phyloP scores from a whole-genome alignment of 1,140 invertebrate genomes.

The Zaprionus davidi region DNA sequence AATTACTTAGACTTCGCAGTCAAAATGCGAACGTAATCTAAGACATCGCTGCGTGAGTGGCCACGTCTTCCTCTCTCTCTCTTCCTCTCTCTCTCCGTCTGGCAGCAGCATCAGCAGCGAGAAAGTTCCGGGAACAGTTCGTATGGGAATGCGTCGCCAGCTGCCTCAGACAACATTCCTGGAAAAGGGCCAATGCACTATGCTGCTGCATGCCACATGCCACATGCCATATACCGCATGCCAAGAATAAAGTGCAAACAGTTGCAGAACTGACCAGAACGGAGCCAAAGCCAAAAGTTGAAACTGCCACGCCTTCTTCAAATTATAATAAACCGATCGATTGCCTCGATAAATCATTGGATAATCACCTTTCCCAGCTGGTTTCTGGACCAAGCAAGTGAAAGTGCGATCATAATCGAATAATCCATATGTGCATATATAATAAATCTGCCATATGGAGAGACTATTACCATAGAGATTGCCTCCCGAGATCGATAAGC shows the following conservation, averaged over 20 bases:
- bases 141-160: slow-evolving; percentile 26
- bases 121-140: slow-evolving; percentile 59
- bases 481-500: slow-evolving; percentile 52
- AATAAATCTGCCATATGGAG: slow-evolving; percentile 23
- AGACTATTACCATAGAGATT: slow-evolving; percentile 71
- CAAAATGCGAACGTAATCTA: slow-evolving; percentile 62
- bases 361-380: background rate
- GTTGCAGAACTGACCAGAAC: background rate
- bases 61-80: background rate
- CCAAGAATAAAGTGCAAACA: slow-evolving; percentile 26
- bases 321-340: background rate
- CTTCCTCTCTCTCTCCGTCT: slow-evolving; percentile 1
- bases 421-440: slow-evolving; percentile 10
- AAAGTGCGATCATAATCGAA: slow-evolving; percentile 27
- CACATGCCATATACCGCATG: slow-evolving; percentile 1
- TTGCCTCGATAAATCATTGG: background rate
- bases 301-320: background rate
- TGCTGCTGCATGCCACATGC: background rate
- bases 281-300: background rate
- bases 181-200: slow-evolving; percentile 49
- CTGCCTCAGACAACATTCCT: slow-evolving; percentile 66
- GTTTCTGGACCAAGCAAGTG: slow-evolving; percentile 20
- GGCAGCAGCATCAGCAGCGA: slow-evolving; percentile 33
- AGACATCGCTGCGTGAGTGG: slow-evolving; percentile 37
- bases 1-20: slow-evolving; percentile 61